Conservation (phyloP, 2,797 vertebrate genomes). For the Sciurus carolinensis region DNA sequence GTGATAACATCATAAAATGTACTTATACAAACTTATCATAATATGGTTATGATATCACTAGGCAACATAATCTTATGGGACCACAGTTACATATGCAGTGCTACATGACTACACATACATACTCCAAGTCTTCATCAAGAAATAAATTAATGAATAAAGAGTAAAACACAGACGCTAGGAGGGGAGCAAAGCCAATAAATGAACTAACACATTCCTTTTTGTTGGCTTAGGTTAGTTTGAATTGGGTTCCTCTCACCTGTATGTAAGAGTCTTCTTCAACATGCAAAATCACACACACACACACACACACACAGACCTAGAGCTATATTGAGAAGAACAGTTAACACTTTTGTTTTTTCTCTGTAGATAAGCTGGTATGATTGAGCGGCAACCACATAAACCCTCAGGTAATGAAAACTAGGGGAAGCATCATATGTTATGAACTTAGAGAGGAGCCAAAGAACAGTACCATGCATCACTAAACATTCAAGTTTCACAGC, state of each 20-base stretch:
- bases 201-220: background rate
- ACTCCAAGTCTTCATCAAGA: background rate
- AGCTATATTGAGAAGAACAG: background rate
- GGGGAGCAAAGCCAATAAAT: background rate
- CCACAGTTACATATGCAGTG: background rate
- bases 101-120: background rate
- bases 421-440: background rate
- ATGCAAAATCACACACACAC: background rate
- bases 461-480: background rate
- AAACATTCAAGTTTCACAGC: background rate
- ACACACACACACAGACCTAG: background rate
- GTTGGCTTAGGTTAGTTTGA: constrained; percentile 8
- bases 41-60: background rate
- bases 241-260: background rate
- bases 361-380: background rate
- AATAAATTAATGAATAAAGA: background rate
- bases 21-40: background rate
- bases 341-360: background rate
- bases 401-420: background rate
- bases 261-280: constrained; percentile 11
- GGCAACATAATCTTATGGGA: background rate
- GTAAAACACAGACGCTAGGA: background rate
- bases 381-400: background rate
- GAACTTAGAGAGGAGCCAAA: background rate
- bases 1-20: background rate